Evolutionary conservation across 2,888 invertebrate species (phyloP), one percentile per base, ranked within the genome.

Genomic region (Stenotaenia linearis): DNA sequence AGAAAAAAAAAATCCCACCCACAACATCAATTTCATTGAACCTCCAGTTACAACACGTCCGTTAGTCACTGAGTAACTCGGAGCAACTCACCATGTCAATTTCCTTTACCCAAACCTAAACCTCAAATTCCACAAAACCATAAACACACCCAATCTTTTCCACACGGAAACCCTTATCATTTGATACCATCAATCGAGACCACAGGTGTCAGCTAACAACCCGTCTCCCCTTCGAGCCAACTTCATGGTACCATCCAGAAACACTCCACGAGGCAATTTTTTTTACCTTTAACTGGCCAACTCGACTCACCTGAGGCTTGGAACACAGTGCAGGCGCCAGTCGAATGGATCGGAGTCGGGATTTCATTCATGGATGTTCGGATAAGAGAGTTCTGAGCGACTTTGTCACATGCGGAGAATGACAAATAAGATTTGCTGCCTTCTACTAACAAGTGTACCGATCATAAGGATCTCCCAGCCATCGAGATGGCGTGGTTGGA

Each of bases 401-500:
- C 1, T 3, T 18, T n/a, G 5, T 18, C 21, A 21, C 18, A 3
- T 4, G 23, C 69, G 69, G 28, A 69, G 69, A 69, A 69, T 69
- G 69, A n/a, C 69, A 69, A 50, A 4, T 28, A 15, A 10, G 15
- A 69, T 25, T 12, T 25, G 10, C 28, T 69, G 28, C 15, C 25
- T 28, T 12, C 23, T n/a, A n/a, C n/a, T 2, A 56, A 56, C 56
- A 56, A 56, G 56, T 56, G 56, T 21, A 56, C 9, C 69, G n/a
- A 25, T 25, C 25, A 69, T 18, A 69, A n/a, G 9, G 9, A 28
- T 69, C 69, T 28, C 28, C 69, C 69, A 69, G 25, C 69, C 69
- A 69, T 28, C 28, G 69, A 28, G 69, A 69, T 69, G 69, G 69
- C 69, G 69, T 69, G 69, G 25, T 25, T 69, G 69, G 69, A 69